phyloP scores from a whole-genome alignment of 1,140 invertebrate genomes.

The Physella acuta region DNA sequence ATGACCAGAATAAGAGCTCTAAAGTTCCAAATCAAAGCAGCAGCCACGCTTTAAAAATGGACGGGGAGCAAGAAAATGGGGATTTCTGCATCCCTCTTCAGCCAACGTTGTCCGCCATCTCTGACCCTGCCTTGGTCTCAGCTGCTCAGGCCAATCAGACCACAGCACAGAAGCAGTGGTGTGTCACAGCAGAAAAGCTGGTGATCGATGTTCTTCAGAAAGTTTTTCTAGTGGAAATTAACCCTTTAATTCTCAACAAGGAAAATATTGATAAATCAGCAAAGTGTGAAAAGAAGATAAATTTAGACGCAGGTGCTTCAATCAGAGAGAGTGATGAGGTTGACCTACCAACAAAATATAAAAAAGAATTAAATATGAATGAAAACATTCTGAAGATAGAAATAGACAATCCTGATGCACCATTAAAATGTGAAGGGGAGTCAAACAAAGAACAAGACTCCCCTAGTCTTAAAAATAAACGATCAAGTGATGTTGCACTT shows the following conservation, averaged over 20 bases:
- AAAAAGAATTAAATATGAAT: too few species aligned
- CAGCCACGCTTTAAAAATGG: neutral
- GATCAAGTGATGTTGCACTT: neutral
- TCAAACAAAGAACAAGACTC: neutral
- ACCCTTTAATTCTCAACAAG: too few species aligned
- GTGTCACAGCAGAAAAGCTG: neutral
- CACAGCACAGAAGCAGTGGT: constrained; percentile 4
- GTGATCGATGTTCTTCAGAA: neutral
- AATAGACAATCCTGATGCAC: too few species aligned
- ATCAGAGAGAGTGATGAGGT: too few species aligned
- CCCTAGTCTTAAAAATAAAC: neutral
- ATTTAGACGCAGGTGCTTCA: too few species aligned
- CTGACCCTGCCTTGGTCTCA: neutral
- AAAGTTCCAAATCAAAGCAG: too few species aligned
- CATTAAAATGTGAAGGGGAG: neutral
- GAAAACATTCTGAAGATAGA: too few species aligned
- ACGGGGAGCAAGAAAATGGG: constrained; percentile 7
- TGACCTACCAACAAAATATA: too few species aligned
- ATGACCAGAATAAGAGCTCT: too few species aligned
- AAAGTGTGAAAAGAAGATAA: too few species aligned
- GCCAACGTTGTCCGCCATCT: neutral
- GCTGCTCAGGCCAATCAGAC: neutral
- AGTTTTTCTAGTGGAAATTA: constrained; percentile 2
- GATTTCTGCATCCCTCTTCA: constrained; percentile 6
- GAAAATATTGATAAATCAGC: too few species aligned